Evolutionary conservation across 2,113 vertebrate species (phyloP), one percentile per base, ranked within the genome.

Genomic region (Capreolus pygargus): DNA sequence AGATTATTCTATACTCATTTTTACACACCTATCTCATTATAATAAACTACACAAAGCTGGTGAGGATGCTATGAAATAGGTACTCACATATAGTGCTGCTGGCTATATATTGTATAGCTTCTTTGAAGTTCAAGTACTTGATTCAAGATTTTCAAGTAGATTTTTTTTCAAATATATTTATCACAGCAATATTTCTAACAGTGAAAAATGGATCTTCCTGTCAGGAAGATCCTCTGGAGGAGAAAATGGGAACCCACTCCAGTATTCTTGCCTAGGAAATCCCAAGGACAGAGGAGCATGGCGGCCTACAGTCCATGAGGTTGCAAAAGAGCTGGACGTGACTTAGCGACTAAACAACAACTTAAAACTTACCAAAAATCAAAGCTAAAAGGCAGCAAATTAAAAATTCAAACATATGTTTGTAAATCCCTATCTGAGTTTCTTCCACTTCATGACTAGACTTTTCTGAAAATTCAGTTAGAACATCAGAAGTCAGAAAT

Each of bases 161-260:
- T 45, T 83, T 93, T 54, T 54, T 89, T 88, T 88, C 52, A 92
- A 83, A 82, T 86, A 54, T 27, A 79, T 85, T 90, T 39, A 90
- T 89, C 23, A 61, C 7, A 79, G 17, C 13, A 85, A 27, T 79
- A 86, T 89, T 85, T 86, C n/a, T 64, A 96, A 94, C 36, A 93
- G 67, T 78, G 28, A 86, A 94, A 94, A 85, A 19, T 1, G 15
- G 8, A 54, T 70, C 27, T 60, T 70, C 67, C 67, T 70, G 16
- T 39, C 12, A 9, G 67, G 19, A 70, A 70, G n/a, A 23, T 70
- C n/a, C n/a, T 70, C 67, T 70, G 21, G n/a, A 70, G n/a, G 67
- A 39, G 67, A 39, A 70, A 70, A 70, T 39, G n/a, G 67, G 19
- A 70, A 23, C n/a, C 67, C 19, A 70, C 10, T 12, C 67, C 67